Conservation (phyloP, 2,888 invertebrate genomes). For the Apamea crenata region DNA sequence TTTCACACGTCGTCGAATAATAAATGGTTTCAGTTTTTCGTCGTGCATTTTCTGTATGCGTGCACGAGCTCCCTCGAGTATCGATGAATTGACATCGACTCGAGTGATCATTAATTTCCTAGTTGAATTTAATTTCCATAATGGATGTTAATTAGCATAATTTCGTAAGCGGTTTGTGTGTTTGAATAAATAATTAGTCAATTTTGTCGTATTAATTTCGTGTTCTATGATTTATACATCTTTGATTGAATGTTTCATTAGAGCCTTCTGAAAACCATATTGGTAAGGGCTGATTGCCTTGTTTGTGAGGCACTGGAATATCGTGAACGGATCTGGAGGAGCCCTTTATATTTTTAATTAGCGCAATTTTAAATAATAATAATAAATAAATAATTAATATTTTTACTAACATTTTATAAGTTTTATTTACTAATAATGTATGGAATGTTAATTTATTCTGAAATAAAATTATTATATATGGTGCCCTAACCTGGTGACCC, state of each 20-base stretch:
- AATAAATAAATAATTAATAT: neutral
- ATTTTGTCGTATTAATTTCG: neutral
- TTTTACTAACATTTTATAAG: neutral
- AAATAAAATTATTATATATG: too few species aligned
- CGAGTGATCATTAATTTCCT: constrained; percentile 63
- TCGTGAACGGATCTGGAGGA: neutral
- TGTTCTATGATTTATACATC: neutral
- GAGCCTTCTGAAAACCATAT: neutral
- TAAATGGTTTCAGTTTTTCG: constrained; percentile 64
- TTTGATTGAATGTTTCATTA: neutral
- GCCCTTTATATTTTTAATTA: neutral
- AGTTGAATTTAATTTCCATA: constrained; percentile 57
- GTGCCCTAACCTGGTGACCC: too few species aligned
- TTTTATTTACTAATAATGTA: neutral
- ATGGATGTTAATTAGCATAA: constrained; percentile 47
- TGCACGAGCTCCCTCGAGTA: constrained; percentile 56
- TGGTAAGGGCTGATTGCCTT: neutral
- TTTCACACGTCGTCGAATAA: constrained; percentile 62
- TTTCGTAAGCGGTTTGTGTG: constrained; percentile 26
- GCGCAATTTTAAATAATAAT: neutral
- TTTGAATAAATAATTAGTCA: constrained; percentile 21
- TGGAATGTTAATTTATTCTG: neutral
- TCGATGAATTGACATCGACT: constrained; percentile 66
- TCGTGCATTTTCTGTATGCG: constrained; percentile 61
- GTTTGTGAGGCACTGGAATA: neutral